Percentiles rank a stretch among this genome's conserved stretches.
Evolutionary conservation across 1,140 invertebrate species (phyloP).

Genomic region (Phymorhynchus buccinoides): DNA sequence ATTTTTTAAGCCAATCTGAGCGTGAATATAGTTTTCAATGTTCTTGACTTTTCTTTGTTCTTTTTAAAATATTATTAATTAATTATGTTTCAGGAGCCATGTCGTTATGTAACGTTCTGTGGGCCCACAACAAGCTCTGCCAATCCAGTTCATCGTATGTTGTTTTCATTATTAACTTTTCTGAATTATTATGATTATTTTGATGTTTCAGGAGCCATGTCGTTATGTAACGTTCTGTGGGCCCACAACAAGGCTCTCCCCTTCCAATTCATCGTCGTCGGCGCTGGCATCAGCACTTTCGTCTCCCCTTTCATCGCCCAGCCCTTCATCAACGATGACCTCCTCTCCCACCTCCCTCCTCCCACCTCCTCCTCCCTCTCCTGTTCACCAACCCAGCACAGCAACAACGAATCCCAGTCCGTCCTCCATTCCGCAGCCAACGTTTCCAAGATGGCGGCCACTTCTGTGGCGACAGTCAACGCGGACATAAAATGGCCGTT

Average conservation of each 20-base stretch:
- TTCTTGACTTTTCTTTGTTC: background rate
- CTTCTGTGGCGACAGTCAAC: background rate
- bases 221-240: constrained; percentile 35
- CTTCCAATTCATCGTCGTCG: constrained; percentile 42
- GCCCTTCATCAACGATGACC: constrained; percentile 37
- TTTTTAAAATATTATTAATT: constrained; percentile 2
- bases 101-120: background rate
- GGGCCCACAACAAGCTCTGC: constrained; percentile 2
- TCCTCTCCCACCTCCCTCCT: background rate
- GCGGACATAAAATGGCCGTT: constrained; percentile 33
- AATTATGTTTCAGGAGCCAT: background rate
- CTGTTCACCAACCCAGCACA: background rate
- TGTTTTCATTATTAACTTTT: background rate
- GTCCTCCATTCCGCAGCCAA: background rate
- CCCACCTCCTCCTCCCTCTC: background rate
- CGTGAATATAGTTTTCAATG: too few species aligned
- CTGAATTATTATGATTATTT: background rate
- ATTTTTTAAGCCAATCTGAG: too few species aligned
- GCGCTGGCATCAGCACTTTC: constrained; percentile 39
- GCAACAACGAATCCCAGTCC: background rate
- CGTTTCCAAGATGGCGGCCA: background rate
- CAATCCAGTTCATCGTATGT: constrained; percentile 41
- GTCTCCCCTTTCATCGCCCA: constrained; percentile 43
- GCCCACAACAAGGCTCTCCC: constrained; percentile 28
- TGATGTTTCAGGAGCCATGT: constrained; percentile 17